These are phyloP conservation scores for Pituophis catenifer DNA, from an alignment of 2,113 vertebrate species.

Conservation along the genomic window DNA sequence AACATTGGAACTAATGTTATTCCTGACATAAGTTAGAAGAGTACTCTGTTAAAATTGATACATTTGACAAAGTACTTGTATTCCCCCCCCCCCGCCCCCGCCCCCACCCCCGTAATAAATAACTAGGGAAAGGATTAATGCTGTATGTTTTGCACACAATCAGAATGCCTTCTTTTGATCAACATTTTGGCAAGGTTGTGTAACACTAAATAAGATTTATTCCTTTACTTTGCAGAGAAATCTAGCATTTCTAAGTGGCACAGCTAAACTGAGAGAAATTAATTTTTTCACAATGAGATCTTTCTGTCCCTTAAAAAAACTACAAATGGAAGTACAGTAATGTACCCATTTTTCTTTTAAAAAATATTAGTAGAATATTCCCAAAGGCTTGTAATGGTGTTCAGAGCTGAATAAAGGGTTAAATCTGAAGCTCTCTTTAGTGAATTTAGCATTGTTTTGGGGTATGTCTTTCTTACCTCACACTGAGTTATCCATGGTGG, in stretches of 20 bases:
- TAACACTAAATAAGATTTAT: background rate
- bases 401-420: conserved; percentile 23
- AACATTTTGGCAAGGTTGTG: conserved; percentile 18
- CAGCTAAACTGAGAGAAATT: conserved; percentile 32
- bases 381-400: conserved; percentile 18
- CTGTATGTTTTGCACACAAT: background rate
- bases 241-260: conserved; percentile 27
- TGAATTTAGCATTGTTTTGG: conserved; percentile 24
- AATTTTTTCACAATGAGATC: conserved; percentile 31
- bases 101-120: background rate
- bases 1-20: background rate
- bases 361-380: background rate
- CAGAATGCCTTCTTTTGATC: conserved; percentile 43
- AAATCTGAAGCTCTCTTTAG: conserved; percentile 24
- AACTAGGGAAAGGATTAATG: background rate
- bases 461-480: conserved; percentile 12
- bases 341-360: conserved; percentile 8
- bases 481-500: background rate
- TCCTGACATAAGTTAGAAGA: background rate
- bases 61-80: conserved; percentile 25
- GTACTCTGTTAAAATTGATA: conserved; percentile 17
- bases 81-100: background rate
- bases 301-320: conserved; percentile 24
- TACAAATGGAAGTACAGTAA: conserved; percentile 17
- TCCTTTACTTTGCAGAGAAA: conserved; percentile 13